Base-by-base conservation (phyloP, 1,140 invertebrate species). In the Anastrepha obliqua region DNA sequence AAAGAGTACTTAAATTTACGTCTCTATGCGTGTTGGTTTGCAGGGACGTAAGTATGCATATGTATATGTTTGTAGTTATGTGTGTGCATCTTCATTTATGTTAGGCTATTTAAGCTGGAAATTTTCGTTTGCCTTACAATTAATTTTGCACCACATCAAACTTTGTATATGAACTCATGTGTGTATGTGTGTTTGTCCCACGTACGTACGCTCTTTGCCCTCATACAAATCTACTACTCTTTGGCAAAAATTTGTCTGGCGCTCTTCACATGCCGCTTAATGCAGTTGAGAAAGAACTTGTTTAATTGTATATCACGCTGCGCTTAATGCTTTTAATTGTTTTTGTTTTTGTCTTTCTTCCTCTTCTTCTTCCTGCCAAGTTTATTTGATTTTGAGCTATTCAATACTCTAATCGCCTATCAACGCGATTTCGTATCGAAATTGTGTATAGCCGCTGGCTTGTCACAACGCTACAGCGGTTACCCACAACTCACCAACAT, bases 361-460 rank as follows among this genome's bases (percentile, higher is more conserved):
- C 42, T 78, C n/a, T 51, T 1, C 47, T 17, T 44, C 13, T 74
- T 74, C 47, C 42, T 44, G 44, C 70, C 39, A 7, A 47, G 8
- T 81, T 55, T 7, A 29, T 81, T 9, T 81, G 74, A 8, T 17
- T 47, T 81, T 58, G 47, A 39, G 70, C 70, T 74, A 74, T 47
- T 74, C 70, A 74, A 74, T 74, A 42, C 51, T 55, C n/a, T 81
- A 81, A 81, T 81, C 74, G n/a, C 74, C 51, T 29, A 81, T 81
- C 51, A 81, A 81, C 74, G 74, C 74, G 74, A 51, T 81, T 58
- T 81, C 47, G 17, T 15, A 55, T 20, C 47, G 47, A 81, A 81
- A 8, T 81, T 20, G 17, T 29, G 74, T 81, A 81, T 81, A 81
- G n/a, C 47, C 74, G 74, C 20, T 55, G 74, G 2, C 17, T 81